Conservation (phyloP, 1,140 invertebrate species). For the Eriosoma lanigerum region DNA sequence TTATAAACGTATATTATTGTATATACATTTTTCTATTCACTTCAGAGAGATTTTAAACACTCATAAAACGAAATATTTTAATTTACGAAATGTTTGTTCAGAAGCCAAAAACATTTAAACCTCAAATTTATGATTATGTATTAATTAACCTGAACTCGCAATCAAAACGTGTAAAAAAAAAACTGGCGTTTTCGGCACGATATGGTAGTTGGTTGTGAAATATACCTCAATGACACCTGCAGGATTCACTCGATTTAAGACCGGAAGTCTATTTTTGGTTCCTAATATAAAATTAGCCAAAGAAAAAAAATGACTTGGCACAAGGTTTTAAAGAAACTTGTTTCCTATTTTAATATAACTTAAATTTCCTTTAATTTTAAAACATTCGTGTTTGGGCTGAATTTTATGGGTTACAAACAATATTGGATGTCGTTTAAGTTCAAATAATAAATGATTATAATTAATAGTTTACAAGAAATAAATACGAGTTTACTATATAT, state of each 20-base stretch:
- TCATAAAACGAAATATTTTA: background rate
- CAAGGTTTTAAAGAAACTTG: background rate
- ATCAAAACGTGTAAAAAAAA: conserved; percentile 4
- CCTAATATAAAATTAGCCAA: conserved; percentile 30
- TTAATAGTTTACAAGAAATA: too few relatives aligned
- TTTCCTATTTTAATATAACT: background rate
- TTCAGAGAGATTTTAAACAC: too few relatives aligned
- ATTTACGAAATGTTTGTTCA: background rate
- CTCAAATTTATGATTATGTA: conserved; percentile 13
- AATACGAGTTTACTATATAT: too few relatives aligned
- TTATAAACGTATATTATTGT: background rate
- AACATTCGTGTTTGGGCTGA: background rate
- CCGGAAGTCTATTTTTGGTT: conserved; percentile 45
- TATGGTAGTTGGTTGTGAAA: conserved; percentile 8
- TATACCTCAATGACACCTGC: conserved; percentile 6
- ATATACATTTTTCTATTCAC: too few relatives aligned
- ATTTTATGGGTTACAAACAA: background rate
- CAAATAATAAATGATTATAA: too few relatives aligned
- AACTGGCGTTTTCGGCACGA: background rate
- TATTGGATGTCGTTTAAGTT: too few relatives aligned
- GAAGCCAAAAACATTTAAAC: conserved; percentile 23
- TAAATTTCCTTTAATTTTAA: conserved; percentile 19
- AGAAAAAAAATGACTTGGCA: conserved; percentile 12
- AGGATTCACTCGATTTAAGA: conserved; percentile 13
- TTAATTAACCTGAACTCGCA: background rate